Evolutionary conservation across 2,113 vertebrate species (phyloP).

Genomic region (mouse (Mus musculus)): DNA sequence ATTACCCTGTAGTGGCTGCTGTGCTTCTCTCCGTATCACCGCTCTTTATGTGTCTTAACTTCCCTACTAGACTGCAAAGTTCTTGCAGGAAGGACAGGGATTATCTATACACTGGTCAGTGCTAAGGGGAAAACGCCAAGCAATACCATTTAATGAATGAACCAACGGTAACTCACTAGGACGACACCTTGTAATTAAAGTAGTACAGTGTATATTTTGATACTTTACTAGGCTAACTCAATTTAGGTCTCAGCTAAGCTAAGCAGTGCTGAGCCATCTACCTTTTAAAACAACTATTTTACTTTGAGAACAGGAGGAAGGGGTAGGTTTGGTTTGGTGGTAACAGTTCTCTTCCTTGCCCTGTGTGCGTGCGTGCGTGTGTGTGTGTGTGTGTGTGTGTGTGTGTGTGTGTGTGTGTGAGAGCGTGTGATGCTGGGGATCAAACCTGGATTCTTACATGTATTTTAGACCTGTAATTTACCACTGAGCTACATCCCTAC

Average conservation of each 20-base stretch:
- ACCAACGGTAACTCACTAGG: not conserved
- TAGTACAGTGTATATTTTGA: not conserved
- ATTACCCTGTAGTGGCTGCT: not conserved
- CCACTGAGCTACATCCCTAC: not conserved
- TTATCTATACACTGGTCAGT: constrained; percentile 11
- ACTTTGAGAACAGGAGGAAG: constrained; percentile 18
- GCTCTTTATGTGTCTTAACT: not conserved
- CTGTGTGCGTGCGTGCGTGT: too few species aligned
- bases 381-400: not conserved
- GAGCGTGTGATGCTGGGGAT: not conserved
- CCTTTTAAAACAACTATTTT: constrained; percentile 44
- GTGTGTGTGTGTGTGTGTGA: not conserved
- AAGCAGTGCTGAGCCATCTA: not conserved
- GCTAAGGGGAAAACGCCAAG: not conserved
- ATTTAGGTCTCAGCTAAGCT: not conserved
- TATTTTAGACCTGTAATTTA: not conserved
- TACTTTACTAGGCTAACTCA: not conserved
- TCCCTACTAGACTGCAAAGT: constrained; percentile 6
- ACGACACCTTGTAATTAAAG: not conserved
- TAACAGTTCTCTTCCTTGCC: too few species aligned
- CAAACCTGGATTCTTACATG: not conserved
- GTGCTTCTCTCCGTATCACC: not conserved
- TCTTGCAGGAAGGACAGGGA: not conserved
- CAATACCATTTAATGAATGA: constrained; percentile 10
- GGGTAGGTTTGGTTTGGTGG: too few species aligned